Percentiles rank a stretch among this genome's conserved stretches.
These are phyloP conservation scores for Equus quagga DNA, from an alignment of 2,113 vertebrate species.

Conservation along the genomic window DNA sequence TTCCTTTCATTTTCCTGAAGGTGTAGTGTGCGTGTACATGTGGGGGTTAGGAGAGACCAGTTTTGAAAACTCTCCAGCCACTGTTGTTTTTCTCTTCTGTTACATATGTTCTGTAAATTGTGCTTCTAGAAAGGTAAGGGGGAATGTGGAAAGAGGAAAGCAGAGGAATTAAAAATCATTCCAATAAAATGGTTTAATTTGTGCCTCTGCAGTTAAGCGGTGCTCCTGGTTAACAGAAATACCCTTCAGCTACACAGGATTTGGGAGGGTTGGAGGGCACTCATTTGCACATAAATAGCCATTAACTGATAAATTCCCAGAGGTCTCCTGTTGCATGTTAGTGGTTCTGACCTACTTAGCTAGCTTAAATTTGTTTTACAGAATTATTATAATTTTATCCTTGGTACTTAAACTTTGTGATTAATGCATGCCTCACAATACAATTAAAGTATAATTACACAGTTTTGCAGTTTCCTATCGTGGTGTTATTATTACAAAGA, in stretches of 20 bases:
- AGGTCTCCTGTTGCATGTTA: conserved; percentile 93
- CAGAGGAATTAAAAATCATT: conserved; percentile 89
- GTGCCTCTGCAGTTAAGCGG: conserved; percentile 90
- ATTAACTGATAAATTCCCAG: conserved; percentile 94
- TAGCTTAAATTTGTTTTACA: conserved; percentile 94
- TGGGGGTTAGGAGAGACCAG: neutral
- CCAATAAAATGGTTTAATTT: conserved; percentile 93
- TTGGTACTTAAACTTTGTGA: conserved; percentile 96
- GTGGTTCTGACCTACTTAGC: conserved; percentile 97
- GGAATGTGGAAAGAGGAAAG: conserved; percentile 72
- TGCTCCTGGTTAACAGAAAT: conserved; percentile 94
- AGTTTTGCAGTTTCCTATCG: conserved; percentile 93
- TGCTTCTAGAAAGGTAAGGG: conserved; percentile 80
- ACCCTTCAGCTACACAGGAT: conserved; percentile 94
- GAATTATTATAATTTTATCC: conserved; percentile 97
- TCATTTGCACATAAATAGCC: conserved; percentile 99
- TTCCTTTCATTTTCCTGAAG: conserved; percentile 62
- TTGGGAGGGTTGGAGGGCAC: conserved; percentile 94
- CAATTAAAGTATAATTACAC: conserved; percentile 98
- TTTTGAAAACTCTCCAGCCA: conserved; percentile 80
- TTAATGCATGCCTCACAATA: conserved; percentile 97
- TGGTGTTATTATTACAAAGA: conserved; percentile 94
- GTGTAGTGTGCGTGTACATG: neutral
- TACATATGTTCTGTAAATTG: conserved; percentile 86
- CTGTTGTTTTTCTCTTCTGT: conserved; percentile 51